A percentile compares a stretch with the other conserved stretches of the same genome.
These are phyloP conservation scores for Eugnorisma glareosa DNA, from an alignment of 2,888 invertebrate genomes.

Conservation along the genomic window DNA sequence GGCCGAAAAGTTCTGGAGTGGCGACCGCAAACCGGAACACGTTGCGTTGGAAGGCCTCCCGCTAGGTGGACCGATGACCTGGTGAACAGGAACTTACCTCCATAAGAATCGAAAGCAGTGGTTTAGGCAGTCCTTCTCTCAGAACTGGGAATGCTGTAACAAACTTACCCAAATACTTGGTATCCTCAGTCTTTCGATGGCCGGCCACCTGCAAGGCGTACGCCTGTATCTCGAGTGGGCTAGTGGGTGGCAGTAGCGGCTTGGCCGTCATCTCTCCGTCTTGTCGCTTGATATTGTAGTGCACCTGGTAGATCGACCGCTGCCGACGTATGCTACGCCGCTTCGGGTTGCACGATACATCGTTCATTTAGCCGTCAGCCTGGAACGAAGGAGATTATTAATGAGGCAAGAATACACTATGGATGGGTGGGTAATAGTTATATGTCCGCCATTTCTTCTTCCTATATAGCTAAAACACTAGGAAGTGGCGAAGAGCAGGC, in stretches of 20 bases:
- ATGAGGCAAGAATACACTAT: neutral
- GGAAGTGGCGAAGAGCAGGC: neutral
- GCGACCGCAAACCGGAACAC: too few species aligned
- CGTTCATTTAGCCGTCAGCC: slow-evolving; percentile 82
- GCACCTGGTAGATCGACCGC: slow-evolving; percentile 85
- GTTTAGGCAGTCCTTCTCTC: neutral
- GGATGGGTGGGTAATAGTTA: neutral
- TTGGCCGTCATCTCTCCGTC: slow-evolving; percentile 78
- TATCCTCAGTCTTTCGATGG: slow-evolving; percentile 74
- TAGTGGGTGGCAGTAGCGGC: slow-evolving; percentile 74
- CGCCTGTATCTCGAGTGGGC: slow-evolving; percentile 75
- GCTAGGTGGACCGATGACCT: too few species aligned
- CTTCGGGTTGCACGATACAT: slow-evolving; percentile 73
- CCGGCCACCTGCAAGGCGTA: slow-evolving; percentile 85
- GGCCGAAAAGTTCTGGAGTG: too few species aligned
- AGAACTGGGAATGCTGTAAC: neutral
- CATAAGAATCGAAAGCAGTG: neutral
- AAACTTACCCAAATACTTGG: slow-evolving; percentile 80
- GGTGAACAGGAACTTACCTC: too few species aligned
- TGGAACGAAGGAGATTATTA: slow-evolving; percentile 59
- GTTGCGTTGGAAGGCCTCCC: too few species aligned
- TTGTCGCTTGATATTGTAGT: slow-evolving; percentile 79
- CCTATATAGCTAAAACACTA: neutral
- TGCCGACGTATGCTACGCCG: slow-evolving; percentile 74
- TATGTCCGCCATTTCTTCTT: neutral